These are phyloP conservation scores for Mythimna impura DNA, from an alignment of 2,888 invertebrate genomes.

Conservation along the genomic window DNA sequence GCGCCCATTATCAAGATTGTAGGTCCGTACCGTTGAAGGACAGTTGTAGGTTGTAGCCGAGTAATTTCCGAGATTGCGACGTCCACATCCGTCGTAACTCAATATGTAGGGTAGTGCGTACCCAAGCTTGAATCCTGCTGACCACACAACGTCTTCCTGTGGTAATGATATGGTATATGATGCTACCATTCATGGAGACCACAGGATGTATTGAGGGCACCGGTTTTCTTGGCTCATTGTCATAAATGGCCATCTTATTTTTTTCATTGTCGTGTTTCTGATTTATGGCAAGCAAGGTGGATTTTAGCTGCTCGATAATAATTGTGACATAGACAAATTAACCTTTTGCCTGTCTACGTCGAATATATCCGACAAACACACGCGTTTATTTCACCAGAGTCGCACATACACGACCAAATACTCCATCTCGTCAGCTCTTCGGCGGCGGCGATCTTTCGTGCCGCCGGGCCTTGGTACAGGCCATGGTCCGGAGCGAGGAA, in stretches of 20 bases:
- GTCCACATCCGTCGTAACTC: conserved; percentile 43
- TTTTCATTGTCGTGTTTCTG: neutral
- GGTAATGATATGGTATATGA: conserved; percentile 55
- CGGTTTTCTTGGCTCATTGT: conserved; percentile 20
- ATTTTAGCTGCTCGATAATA: too few relatives aligned
- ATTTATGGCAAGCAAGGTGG: too few relatives aligned
- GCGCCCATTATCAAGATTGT: neutral
- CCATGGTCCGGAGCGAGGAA: too few relatives aligned
- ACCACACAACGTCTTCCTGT: conserved; percentile 59
- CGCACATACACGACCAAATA: too few relatives aligned
- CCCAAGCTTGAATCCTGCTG: conserved; percentile 63
- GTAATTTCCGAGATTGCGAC: conserved; percentile 41
- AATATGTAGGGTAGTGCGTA: conserved; percentile 56
- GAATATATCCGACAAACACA: too few relatives aligned
- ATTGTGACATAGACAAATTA: too few relatives aligned
- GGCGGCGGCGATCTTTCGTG: too few relatives aligned
- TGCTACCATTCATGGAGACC: conserved; percentile 31
- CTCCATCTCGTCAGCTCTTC: too few relatives aligned
- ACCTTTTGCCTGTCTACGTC: too few relatives aligned
- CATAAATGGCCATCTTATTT: neutral
- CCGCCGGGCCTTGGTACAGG: too few relatives aligned
- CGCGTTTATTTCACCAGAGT: neutral
- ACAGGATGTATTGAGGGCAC: conserved; percentile 25
- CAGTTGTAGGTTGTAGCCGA: neutral
- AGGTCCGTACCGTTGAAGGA: neutral